Percentiles rank a stretch among this genome's conserved stretches.
phyloP scores from a whole-genome alignment of 1,140 invertebrate genomes.

The Nilaparvata lugens region DNA sequence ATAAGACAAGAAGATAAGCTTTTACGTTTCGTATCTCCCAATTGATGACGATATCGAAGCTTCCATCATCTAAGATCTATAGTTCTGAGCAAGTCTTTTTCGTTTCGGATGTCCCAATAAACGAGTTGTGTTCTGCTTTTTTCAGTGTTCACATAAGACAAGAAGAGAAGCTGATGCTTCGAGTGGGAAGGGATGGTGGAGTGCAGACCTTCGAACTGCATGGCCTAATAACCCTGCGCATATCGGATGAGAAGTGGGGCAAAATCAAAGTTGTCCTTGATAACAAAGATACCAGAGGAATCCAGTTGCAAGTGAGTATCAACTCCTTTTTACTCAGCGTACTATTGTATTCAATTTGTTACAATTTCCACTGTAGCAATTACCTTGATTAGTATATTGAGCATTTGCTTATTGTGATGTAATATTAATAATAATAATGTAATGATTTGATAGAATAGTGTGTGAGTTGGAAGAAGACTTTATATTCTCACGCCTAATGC shows the following conservation, averaged over 20 bases:
- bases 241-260: conserved; percentile 80
- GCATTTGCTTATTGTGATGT: too few species aligned
- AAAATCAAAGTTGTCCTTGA: conserved; percentile 73
- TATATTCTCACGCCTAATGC: too few species aligned
- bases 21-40: too few species aligned
- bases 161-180: conserved; percentile 82
- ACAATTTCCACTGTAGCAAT: too few species aligned
- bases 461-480: too few species aligned
- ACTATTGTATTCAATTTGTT: too few species aligned
- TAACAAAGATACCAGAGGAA: conserved; percentile 66
- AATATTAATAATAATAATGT: too few species aligned
- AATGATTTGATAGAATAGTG: too few species aligned
- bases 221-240: conserved; percentile 79
- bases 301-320: conserved; percentile 68
- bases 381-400: too few species aligned
- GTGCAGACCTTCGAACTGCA: conserved; percentile 86
- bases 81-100: too few species aligned
- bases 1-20: conserved; percentile 84
- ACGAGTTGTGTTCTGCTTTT: neutral
- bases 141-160: conserved; percentile 69
- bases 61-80: too few species aligned
- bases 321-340: neutral
- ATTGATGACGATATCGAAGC: too few species aligned
- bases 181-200: conserved; percentile 88
- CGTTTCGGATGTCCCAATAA: neutral